These are phyloP conservation scores for Hiodon alosoides DNA, from an alignment of 2,113 vertebrate species.

Conservation along the genomic window DNA sequence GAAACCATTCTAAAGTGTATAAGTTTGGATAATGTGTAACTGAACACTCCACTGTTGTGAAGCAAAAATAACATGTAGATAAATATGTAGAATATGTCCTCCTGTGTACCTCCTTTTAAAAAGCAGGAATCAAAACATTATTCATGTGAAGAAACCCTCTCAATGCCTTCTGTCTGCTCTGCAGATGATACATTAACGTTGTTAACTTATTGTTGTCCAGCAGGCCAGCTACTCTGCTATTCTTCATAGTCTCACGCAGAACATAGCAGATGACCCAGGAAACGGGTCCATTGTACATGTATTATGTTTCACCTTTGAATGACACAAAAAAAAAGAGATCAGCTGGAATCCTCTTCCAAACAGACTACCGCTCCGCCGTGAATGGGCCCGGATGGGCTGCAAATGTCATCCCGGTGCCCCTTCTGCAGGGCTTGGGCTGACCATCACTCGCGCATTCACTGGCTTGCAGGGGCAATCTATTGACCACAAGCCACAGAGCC, in stretches of 20 bases:
- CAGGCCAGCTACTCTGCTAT: background rate
- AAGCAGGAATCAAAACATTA: no score
- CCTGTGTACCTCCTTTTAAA: no score
- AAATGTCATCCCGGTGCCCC: slow-evolving; percentile 15
- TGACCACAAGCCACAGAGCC: background rate
- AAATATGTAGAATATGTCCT: no score
- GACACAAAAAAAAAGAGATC: background rate
- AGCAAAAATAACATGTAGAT: no score
- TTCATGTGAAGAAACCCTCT: no score
- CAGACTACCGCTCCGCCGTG: background rate
- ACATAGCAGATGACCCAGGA: background rate
- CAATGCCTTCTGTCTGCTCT: background rate
- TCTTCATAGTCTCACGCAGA: background rate
- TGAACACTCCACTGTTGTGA: no score
- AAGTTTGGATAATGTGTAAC: background rate
- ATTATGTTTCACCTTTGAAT: slow-evolving; percentile 14
- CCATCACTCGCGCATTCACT: background rate
- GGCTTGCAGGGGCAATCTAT: slow-evolving; percentile 6
- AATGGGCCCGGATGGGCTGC: background rate
- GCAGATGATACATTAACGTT: background rate
- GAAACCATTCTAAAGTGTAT: background rate
- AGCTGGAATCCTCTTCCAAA: slow-evolving; percentile 1
- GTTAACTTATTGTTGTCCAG: background rate
- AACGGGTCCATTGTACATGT: slow-evolving; percentile 16
- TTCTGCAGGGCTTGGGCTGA: background rate